Conservation (phyloP, 2,797 vertebrate genomes). For the Cyprinella venusta region DNA sequence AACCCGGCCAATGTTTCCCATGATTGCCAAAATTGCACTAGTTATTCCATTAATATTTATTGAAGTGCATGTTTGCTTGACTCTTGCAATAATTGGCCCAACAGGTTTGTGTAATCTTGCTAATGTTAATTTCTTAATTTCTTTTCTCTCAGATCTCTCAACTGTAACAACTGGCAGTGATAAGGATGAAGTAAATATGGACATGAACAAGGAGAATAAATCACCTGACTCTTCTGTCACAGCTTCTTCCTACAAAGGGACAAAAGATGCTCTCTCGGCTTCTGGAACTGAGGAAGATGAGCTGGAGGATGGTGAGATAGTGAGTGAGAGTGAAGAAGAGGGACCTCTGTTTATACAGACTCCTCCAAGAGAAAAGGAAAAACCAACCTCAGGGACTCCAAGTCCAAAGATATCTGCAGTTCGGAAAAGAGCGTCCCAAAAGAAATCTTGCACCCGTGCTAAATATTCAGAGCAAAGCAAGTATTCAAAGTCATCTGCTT, state of each 20-base stretch:
- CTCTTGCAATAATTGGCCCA: not conserved
- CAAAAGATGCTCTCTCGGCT: slow-evolving; percentile 61
- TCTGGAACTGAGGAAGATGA: slow-evolving; percentile 77
- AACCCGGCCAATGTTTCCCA: not conserved
- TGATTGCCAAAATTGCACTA: not conserved
- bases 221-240: slow-evolving; percentile 78
- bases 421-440: slow-evolving; percentile 59
- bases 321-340: slow-evolving; percentile 86
- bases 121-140: slow-evolving; percentile 25
- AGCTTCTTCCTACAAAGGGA: slow-evolving; percentile 61
- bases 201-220: slow-evolving; percentile 95
- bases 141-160: slow-evolving; percentile 71
- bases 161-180: slow-evolving; percentile 49
- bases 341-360: slow-evolving; percentile 54
- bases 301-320: slow-evolving; percentile 93
- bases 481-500: not conserved
- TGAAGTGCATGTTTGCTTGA: not conserved
- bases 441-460: slow-evolving; percentile 39
- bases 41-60: not conserved
- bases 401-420: slow-evolving; percentile 62
- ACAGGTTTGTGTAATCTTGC: not conserved
- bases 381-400: slow-evolving; percentile 56
- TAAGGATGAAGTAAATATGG: slow-evolving; percentile 69
- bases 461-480: slow-evolving; percentile 42
- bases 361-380: slow-evolving; percentile 63